Percentiles rank a stretch among this genome's conserved stretches.
Conservation (phyloP, 1,140 invertebrate genomes). For the Caenorhabditis brenneri region DNA sequence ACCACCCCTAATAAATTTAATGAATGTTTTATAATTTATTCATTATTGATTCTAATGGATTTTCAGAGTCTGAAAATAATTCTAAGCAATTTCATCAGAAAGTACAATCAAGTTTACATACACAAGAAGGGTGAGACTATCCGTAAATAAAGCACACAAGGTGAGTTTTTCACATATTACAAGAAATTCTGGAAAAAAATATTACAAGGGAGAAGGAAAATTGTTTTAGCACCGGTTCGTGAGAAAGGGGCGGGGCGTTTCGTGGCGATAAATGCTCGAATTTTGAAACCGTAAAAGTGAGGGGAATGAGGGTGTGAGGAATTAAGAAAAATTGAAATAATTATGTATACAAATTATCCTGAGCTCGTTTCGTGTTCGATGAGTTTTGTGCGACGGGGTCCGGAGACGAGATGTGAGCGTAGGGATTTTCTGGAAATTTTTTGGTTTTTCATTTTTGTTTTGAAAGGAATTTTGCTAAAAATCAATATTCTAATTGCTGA, state of each 20-base stretch:
- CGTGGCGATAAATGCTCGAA: no score
- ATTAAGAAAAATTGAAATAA: background rate
- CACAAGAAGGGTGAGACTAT: background rate
- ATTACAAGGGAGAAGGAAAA: background rate
- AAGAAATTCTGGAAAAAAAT: background rate
- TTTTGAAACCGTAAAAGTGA: background rate
- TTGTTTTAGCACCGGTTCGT: background rate
- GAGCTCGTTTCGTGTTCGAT: background rate
- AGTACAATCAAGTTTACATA: no score
- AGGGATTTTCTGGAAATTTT: slow-evolving; percentile 3
- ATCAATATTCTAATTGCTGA: no score
- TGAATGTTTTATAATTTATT: no score
- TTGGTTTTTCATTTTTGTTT: background rate
- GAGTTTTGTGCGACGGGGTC: background rate
- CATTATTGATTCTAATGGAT: no score
- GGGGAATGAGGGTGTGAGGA: background rate
- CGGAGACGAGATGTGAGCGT: background rate
- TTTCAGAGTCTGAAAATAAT: no score
- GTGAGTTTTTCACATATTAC: background rate
- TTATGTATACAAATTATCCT: slow-evolving; percentile 11
- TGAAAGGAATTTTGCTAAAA: no score
- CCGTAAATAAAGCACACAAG: slow-evolving; percentile 37
- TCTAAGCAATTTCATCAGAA: no score
- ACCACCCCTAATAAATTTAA: no score
- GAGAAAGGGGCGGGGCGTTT: background rate